Percentiles rank a stretch among this genome's conserved stretches.
Conservation (phyloP, 2,113 vertebrate genomes). For the Neogale vison region DNA sequence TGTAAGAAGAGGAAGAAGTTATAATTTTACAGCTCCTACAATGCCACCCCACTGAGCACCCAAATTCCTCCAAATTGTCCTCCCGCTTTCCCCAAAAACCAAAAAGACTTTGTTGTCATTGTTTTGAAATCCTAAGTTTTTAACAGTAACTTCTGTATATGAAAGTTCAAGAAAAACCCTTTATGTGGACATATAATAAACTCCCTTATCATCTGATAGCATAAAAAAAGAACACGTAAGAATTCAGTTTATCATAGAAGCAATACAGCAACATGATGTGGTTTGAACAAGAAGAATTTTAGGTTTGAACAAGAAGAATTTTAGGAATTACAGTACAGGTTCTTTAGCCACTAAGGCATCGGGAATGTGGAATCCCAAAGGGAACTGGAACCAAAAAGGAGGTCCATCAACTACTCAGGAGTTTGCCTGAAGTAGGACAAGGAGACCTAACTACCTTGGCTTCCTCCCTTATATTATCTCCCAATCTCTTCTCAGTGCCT, state of each 20-base stretch:
- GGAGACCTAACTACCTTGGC: not conserved
- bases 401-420: not conserved
- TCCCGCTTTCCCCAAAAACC: not conserved
- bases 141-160: conserved; percentile 7
- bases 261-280: not conserved
- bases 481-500: not conserved
- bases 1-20: conserved; percentile 57
- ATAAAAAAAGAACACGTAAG: not conserved
- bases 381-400: not conserved
- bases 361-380: not conserved
- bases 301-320: not conserved
- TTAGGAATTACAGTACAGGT: not conserved
- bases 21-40: conserved; percentile 53
- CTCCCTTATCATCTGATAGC: not conserved
- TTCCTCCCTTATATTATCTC: not conserved
- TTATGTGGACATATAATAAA: not conserved
- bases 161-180: conserved; percentile 8
- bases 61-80: conserved; percentile 47
- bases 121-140: conserved; percentile 18
- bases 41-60: conserved; percentile 42
- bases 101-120: not conserved
- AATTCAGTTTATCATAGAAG: conserved; percentile 12
- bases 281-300: not conserved
- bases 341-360: not conserved
- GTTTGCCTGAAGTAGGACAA: not conserved